Evolutionary conservation across 1,140 invertebrate genomes (phyloP), one percentile per base, ranked within the genome.

Genomic region (Venturia canescens): DNA sequence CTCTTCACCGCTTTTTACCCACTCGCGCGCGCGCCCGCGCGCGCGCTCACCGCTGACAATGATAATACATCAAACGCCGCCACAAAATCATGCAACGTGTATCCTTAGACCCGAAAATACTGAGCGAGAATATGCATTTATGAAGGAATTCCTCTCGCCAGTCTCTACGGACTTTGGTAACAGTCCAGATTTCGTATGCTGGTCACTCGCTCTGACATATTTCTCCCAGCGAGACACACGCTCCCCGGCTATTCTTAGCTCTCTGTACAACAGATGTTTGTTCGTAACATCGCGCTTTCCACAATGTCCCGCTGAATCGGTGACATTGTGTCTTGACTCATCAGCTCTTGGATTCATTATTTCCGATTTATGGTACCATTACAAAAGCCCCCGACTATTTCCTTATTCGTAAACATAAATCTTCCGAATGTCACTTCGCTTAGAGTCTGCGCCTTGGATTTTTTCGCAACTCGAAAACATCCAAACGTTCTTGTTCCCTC

Each of bases 131-230:
- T 63, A 27, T 27, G 23, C 60, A 63, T 63, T 63, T 63, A 27
- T 23, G 60, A 63, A 63, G 60, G 60, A 63, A 63, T 63, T 63
- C 27, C 60, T 9, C 60, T 27, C 38, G 6, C 16, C 6, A 21
- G 60, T 27, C 60, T 63, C 60, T 63, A 63, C 27, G 60, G 9
- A 63, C 60, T 63, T 23, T 63, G 50, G 50, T 18, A 53, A 18
- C 16, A 4, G 50, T 53, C 50, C 50, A 53, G 50, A 53, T 53
- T 53, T 53, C 16, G n/a, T 53, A 53, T 18, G 50, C 50, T 53
- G 50, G 50, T 53, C 50, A 53, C 50, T 53, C 16, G 16, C 50
- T 53, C 16, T 21, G 16, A 53, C 16, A 53, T n/a, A 53, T 53
- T 21, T 53, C 50, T 53, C 50, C 50, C 16, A n/a, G 38, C 16